Percentiles rank a stretch among this genome's conserved stretches.
These are phyloP conservation scores for Xerus rutilus DNA, from an alignment of 2,797 vertebrate genomes.

Conservation along the genomic window DNA sequence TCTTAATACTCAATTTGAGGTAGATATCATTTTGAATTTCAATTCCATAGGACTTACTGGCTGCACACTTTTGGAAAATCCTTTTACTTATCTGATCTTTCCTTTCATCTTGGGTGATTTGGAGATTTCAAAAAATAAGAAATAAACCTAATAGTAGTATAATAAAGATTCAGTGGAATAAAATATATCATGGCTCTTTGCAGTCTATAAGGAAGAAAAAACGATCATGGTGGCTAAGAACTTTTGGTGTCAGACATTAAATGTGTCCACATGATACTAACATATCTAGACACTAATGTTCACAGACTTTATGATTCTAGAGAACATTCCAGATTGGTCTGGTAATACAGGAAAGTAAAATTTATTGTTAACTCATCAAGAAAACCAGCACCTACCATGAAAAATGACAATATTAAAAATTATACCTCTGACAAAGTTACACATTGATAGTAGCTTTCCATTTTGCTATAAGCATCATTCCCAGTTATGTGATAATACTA, in stretches of 20 bases:
- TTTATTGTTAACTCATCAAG: neutral
- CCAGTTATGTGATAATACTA: conserved; percentile 21
- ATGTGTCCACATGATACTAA: neutral
- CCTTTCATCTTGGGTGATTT: neutral
- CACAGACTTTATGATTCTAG: neutral
- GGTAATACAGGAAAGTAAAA: neutral
- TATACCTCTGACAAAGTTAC: conserved; percentile 36
- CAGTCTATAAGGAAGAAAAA: conserved; percentile 1
- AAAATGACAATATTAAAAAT: conserved; percentile 56
- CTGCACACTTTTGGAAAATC: neutral
- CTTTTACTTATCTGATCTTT: neutral
- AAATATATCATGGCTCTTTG: neutral
- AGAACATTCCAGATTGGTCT: neutral
- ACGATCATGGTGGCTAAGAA: neutral
- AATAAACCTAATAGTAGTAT: neutral
- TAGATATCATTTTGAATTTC: neutral
- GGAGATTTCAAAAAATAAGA: neutral
- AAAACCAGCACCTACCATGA: neutral
- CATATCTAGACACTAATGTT: neutral
- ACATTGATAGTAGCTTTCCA: conserved; percentile 21
- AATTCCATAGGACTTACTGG: neutral
- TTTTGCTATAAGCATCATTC: neutral
- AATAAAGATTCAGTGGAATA: neutral
- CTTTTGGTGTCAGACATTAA: conserved; percentile 24
- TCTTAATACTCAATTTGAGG: neutral